Conservation (phyloP, 2,797 vertebrate genomes). For the Cercopithecus hamlyni region DNA sequence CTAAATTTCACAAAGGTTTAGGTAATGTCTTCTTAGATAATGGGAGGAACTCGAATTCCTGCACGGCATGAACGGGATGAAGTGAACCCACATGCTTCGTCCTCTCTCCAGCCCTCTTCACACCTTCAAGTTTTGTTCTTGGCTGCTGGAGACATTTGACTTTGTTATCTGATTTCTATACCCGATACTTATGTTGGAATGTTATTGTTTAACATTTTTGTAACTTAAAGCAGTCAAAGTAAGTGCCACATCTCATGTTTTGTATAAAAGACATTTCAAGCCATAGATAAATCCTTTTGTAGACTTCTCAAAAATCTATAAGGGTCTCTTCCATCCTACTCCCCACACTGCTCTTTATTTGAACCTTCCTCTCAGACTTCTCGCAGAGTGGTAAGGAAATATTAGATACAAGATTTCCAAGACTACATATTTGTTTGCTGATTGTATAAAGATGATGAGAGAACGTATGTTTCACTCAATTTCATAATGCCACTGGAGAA, state of each 20-base stretch:
- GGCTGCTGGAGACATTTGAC: background rate
- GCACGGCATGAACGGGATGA: background rate
- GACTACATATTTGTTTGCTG: background rate
- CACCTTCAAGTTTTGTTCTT: background rate
- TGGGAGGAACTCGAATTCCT: background rate
- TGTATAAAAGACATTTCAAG: background rate
- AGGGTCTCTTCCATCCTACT: background rate
- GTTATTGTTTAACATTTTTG: background rate
- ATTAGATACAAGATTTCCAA: background rate
- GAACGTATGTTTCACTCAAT: background rate
- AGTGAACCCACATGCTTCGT: fast-evolving
- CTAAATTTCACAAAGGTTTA: background rate
- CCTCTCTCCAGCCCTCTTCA: background rate
- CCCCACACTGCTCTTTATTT: background rate
- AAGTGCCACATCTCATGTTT: background rate
- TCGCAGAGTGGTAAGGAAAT: background rate
- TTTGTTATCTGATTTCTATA: background rate
- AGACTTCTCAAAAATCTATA: background rate
- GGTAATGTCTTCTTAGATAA: background rate
- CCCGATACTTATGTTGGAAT: background rate
- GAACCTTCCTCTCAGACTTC: background rate
- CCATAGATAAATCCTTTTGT: background rate
- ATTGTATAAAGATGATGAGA: background rate
- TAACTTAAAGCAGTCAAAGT: background rate
- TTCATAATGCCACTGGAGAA: background rate